A percentile compares a stretch with the other conserved stretches of the same genome.
Evolutionary conservation across 2,797 vertebrate genomes (phyloP).

Genomic region (Heliangelus exortis): DNA sequence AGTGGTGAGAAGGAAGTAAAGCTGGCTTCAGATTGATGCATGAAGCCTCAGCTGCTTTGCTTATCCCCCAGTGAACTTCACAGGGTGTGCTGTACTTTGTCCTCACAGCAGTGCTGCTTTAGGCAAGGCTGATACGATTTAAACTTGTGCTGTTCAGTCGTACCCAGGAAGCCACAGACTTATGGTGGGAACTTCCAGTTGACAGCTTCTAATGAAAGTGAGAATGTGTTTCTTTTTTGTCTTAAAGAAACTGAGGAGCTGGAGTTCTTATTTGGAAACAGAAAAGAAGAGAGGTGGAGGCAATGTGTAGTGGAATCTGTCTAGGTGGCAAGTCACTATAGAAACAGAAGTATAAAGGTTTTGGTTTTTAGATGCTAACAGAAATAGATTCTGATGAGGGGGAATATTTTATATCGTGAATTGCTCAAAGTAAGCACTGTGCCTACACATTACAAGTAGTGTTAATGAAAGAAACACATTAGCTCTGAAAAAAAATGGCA

Average conservation of each 20-base stretch:
- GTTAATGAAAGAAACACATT: not conserved
- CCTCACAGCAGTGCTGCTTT: not conserved
- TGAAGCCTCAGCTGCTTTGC: not conserved
- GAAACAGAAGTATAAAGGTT: not conserved
- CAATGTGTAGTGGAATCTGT: not conserved
- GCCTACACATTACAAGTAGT: not conserved
- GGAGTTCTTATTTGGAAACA: not conserved
- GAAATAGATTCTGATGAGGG: not conserved
- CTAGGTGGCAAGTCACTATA: not conserved
- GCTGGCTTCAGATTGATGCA: not conserved
- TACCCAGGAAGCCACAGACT: not conserved
- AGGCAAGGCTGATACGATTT: not conserved
- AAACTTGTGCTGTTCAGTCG: not conserved
- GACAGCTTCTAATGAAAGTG: not conserved
- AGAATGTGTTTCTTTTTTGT: not conserved
- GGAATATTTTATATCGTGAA: not conserved
- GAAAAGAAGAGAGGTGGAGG: not conserved
- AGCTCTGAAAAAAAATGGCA: not conserved
- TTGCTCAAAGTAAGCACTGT: not conserved
- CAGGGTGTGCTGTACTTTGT: not conserved
- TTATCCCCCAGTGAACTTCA: not conserved
- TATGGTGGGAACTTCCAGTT: not conserved
- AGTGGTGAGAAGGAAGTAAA: not conserved
- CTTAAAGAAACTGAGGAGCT: not conserved
- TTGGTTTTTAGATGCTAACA: not conserved